A percentile compares a stretch with the other conserved stretches of the same genome.
These are phyloP conservation scores for Intellagama lesueurii DNA, from an alignment of 2,797 vertebrate genomes.

Conservation along the genomic window DNA sequence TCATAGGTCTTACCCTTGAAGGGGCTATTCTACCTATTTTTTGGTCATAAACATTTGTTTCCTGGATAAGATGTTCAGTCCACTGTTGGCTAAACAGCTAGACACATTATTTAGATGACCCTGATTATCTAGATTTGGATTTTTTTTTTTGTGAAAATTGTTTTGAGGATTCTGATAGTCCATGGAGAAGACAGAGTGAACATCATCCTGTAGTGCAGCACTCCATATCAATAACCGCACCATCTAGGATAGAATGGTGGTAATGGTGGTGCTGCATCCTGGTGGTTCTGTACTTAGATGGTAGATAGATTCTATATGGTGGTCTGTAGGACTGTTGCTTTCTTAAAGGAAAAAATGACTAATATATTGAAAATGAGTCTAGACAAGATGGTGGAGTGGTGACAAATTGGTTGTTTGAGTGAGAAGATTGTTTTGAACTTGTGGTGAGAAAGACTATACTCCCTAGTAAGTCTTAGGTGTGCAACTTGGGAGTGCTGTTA, in stretches of 20 bases:
- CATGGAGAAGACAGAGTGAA: no score
- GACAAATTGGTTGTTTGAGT: background rate
- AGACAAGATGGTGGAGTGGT: background rate
- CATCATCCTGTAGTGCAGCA: no score
- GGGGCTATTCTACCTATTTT: background rate
- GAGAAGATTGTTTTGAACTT: background rate
- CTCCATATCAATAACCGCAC: no score
- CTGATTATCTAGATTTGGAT: background rate
- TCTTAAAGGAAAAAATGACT: background rate
- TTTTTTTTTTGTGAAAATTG: no score
- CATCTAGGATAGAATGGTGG: no score
- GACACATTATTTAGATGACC: background rate
- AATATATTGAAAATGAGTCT: background rate
- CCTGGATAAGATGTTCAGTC: background rate
- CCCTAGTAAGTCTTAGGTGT: background rate
- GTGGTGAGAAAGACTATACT: background rate
- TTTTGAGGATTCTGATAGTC: no score
- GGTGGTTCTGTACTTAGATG: background rate
- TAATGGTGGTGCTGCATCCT: background rate
- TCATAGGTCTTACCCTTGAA: background rate
- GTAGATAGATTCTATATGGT: background rate
- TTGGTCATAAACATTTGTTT: background rate
- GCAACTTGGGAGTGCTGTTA: background rate
- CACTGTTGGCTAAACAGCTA: background rate
- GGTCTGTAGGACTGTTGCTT: background rate